phyloP scores from a whole-genome alignment of 2,113 vertebrate species.

The Xyrauchen texanus region DNA sequence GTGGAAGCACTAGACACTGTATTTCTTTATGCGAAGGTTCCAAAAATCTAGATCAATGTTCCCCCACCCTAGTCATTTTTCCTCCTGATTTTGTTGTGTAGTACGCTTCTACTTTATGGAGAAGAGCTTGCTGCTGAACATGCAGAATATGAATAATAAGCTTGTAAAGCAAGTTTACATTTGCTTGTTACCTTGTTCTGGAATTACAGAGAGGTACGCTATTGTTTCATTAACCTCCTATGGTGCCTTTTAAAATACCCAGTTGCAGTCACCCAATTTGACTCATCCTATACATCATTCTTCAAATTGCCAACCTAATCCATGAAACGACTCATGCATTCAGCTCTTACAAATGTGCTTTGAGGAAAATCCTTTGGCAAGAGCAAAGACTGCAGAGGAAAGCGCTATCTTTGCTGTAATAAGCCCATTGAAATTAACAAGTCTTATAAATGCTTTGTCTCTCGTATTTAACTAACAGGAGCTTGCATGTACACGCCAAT shows the following conservation, averaged over 20 bases:
- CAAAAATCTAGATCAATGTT: too few relatives aligned
- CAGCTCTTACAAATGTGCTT: slow-evolving; percentile 76
- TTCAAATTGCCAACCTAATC: slow-evolving; percentile 70
- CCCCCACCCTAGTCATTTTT: too few relatives aligned
- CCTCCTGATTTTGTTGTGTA: too few relatives aligned
- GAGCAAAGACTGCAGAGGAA: slow-evolving; percentile 60
- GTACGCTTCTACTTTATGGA: too few relatives aligned
- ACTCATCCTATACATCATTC: slow-evolving; percentile 60
- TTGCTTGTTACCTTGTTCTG: slow-evolving; percentile 34
- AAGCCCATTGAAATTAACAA: slow-evolving; percentile 62
- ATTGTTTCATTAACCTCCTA: slow-evolving; percentile 54
- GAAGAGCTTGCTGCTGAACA: background rate
- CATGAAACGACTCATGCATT: slow-evolving; percentile 72
- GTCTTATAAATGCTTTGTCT: slow-evolving; percentile 69
- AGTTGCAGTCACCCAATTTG: slow-evolving; percentile 60
- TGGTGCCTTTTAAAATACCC: slow-evolving; percentile 56
- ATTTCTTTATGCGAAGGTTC: too few relatives aligned
- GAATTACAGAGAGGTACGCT: slow-evolving; percentile 48
- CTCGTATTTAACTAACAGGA: slow-evolving; percentile 59
- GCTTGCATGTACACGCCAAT: slow-evolving; percentile 54
- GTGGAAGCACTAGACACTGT: too few relatives aligned
- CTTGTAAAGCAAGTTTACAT: slow-evolving; percentile 47
- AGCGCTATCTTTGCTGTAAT: slow-evolving; percentile 71
- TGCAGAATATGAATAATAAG: slow-evolving; percentile 36
- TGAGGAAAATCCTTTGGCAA: slow-evolving; percentile 73